phyloP scores from a whole-genome alignment of 1,140 invertebrate species.

The Melipona quadrifasciata region DNA sequence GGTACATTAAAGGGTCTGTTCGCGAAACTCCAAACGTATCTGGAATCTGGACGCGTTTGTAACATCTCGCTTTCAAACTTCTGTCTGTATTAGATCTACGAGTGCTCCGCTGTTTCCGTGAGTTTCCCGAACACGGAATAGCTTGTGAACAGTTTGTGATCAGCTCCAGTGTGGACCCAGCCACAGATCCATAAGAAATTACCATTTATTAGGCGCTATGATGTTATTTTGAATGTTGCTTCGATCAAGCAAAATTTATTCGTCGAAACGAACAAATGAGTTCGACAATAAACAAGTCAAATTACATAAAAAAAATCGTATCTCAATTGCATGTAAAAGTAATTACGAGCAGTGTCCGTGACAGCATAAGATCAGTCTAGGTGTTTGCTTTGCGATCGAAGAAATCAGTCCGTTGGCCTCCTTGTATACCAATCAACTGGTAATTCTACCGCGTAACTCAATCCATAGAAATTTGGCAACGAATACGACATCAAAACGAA shows the following conservation, averaged over 20 bases:
- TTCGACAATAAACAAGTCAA: not conserved
- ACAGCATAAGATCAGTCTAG: not conserved
- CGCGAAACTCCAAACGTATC: too few species aligned
- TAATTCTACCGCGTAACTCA: not conserved
- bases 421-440: not conserved
- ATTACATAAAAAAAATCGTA: not conserved
- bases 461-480: not conserved
- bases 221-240: too few species aligned
- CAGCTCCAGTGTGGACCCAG: too few species aligned
- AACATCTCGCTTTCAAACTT: too few species aligned
- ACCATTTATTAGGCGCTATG: not conserved
- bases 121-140: too few species aligned
- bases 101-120: too few species aligned
- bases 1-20: too few species aligned
- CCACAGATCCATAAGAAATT: too few species aligned
- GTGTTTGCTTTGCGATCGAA: not conserved
- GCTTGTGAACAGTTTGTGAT: too few species aligned
- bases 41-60: too few species aligned
- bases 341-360: not conserved
- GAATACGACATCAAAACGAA: not conserved
- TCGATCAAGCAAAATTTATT: not conserved
- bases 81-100: too few species aligned
- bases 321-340: not conserved
- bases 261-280: not conserved
- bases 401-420: not conserved